Base-by-base conservation (phyloP, 2,113 vertebrate genomes). In the Chroicocephalus ridibundus region DNA sequence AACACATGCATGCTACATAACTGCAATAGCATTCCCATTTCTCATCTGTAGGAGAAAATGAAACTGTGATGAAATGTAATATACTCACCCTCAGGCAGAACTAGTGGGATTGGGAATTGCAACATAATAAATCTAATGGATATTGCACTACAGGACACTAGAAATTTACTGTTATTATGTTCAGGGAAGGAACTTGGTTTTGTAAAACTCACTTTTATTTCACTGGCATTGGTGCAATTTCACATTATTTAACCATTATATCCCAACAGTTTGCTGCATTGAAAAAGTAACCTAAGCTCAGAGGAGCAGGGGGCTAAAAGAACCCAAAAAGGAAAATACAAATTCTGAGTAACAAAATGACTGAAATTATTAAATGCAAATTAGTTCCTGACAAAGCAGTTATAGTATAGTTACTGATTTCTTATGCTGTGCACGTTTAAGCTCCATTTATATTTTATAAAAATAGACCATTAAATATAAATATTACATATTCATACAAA, bases 11-110 rank as follows among this genome's bases (percentile, higher is more conserved):
- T 99, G 99, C 98, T 98, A 99, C 98, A 99, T 99, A 99, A 99
- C 99, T 98, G 98, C 99, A 98, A 98, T 99, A 98, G 97, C 98
- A 98, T 98, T 99, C 99, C 99, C 99, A 99, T 99, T 99, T 99
- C 99, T 99, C 99, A 99, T 99, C 98, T 99, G 99, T 98, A 98
- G 98, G 98, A 99, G 99, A 99, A 99, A 99, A 99, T 99, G 99
- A 99, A 99, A 99, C 99, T 98, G 99, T 99, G 99, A 99, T 99
- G 99, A 99, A 99, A 99, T 99, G 99, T 99, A 99, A 99, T 99
- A 99, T 99, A 99, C 98, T 99, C 98, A 98, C 99, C 99, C 98
- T 99, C 99, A 98, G 99, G 99, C 99, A 98, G 98, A 99, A 99
- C 99, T 98, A 98, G 98, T 98, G 99, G 98, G 98, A 99, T 98